Base-by-base conservation (phyloP, 1,140 invertebrate species). In the Cheumatopsyche charites region DNA sequence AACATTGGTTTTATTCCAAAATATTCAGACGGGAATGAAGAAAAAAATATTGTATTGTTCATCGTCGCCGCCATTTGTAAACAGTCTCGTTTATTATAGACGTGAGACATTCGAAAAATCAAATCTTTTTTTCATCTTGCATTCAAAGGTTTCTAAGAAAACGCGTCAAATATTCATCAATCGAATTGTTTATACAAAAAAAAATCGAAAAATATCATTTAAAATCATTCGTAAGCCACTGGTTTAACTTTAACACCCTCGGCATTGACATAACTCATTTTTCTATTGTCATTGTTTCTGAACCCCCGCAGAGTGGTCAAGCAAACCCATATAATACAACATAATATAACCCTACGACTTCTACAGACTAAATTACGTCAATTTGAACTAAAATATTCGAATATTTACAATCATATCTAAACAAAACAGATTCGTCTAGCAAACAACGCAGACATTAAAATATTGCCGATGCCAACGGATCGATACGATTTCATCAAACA, bases 291-390 rank as follows among this genome's bases (percentile, higher is more conserved):
- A 58, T 52, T 68, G 58, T 65, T 69, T 67, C 67, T 67, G 58
- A 55, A 42, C 72, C 45, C 66, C 68, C 55, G 21, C 41, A 41
- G 52, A 70, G 55, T 45, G 68, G 68, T 62, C 68, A 70, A 55
- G 45, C 67, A 5, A 73, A 73, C 72, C 72, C 72, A n/a, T 73
- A 73, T 73, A 70, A 73, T n/a, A n/a, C n/a, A n/a, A n/a, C n/a
- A n/a, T n/a, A n/a, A n/a, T n/a, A n/a, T n/a, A n/a, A 49, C 65
- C 66, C 66, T 45, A 70, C 69, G 70, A 70, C 47, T 26, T 45
- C 65, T 63, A 55, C 71, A 45, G 69, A 68, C 55, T 69, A 69
- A 73, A 73, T 73, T 73, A 73, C 69, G 55, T 47, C 72, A 47
- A 65, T 73, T n/a, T n/a, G n/a, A n/a, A n/a, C n/a, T 73, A 67